Evolutionary conservation across 2,113 vertebrate species (phyloP).

Genomic region (Petromus typicus): DNA sequence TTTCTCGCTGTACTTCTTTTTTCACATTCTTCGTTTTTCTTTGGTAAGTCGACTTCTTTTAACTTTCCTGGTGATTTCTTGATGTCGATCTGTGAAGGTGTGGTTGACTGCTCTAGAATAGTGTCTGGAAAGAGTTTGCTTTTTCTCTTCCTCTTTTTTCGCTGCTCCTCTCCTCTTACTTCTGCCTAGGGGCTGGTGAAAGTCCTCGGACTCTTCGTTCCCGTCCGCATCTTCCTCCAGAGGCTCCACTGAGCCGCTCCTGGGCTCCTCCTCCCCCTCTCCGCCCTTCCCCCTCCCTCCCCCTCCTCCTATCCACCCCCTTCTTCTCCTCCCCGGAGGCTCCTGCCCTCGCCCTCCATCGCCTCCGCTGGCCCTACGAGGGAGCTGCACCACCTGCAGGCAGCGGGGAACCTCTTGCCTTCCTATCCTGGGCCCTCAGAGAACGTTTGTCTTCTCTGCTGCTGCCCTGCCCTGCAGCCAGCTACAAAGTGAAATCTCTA

Average conservation of each 20-base stretch:
- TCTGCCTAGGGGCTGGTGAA: conserved; percentile 84
- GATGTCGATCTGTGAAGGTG: conserved; percentile 48
- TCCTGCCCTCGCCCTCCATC: too few relatives aligned
- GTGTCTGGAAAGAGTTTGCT: conserved; percentile 88
- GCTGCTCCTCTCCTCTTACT: conserved; percentile 79
- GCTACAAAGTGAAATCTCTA: neutral
- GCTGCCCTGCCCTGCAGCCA: neutral
- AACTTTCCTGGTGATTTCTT: conserved; percentile 63
- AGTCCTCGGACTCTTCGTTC: conserved; percentile 75
- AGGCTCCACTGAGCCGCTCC: conserved; percentile 37
- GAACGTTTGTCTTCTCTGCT: too few relatives aligned
- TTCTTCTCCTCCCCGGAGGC: too few relatives aligned
- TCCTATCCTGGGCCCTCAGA: too few relatives aligned
- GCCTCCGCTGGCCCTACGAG: too few relatives aligned
- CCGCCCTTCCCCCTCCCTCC: too few relatives aligned
- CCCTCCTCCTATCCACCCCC: too few relatives aligned
- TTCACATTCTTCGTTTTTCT: conserved; percentile 68
- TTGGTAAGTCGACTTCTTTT: conserved; percentile 67
- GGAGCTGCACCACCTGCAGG: too few relatives aligned
- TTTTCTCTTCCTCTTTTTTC: conserved; percentile 92
- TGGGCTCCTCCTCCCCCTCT: conserved; percentile 33
- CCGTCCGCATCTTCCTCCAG: conserved; percentile 64
- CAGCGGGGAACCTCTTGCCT: too few relatives aligned
- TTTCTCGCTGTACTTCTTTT: conserved; percentile 67
- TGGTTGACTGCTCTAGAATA: conserved; percentile 88